Conservation (phyloP, 1,140 invertebrate species). For the Potamilus streckersoni region DNA sequence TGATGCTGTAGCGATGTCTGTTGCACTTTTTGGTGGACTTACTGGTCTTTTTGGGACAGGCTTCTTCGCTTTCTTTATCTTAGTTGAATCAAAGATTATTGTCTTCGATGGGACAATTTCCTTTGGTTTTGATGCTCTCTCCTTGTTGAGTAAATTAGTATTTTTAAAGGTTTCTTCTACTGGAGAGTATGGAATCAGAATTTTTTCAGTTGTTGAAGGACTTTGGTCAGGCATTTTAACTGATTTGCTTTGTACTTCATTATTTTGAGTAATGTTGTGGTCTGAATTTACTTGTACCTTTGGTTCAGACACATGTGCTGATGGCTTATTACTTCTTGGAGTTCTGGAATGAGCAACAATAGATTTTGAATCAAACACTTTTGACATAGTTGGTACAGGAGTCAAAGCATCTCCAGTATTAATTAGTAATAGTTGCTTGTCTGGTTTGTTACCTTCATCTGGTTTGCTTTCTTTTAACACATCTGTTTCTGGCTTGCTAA, state of each 20-base stretch:
- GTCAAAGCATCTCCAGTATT: constrained; percentile 11
- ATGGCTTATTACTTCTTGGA: constrained; percentile 7
- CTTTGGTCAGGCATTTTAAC: neutral
- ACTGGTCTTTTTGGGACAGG: constrained; percentile 5
- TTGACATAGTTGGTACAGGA: constrained; percentile 11
- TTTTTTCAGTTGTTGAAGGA: neutral
- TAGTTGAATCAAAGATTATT: constrained; percentile 47
- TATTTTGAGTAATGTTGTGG: neutral
- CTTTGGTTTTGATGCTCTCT: constrained; percentile 5
- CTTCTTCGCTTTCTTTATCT: constrained; percentile 30
- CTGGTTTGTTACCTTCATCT: too few relatives aligned
- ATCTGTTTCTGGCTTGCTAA: neutral
- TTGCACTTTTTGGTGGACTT: too few relatives aligned
- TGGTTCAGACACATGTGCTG: neutral
- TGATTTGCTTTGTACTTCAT: constrained; percentile 2
- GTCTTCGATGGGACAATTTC: constrained; percentile 33
- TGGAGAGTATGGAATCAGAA: constrained; percentile 9
- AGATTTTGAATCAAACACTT: constrained; percentile 30
- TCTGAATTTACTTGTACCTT: neutral
- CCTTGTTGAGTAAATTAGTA: neutral
- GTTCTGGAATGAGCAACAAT: neutral
- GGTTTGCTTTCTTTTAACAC: too few relatives aligned
- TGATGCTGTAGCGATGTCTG: too few relatives aligned
- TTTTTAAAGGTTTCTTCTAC: neutral
- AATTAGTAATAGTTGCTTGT: neutral